Base-by-base conservation (phyloP, 2,797 vertebrate genomes). In the Mallotus villosus region DNA sequence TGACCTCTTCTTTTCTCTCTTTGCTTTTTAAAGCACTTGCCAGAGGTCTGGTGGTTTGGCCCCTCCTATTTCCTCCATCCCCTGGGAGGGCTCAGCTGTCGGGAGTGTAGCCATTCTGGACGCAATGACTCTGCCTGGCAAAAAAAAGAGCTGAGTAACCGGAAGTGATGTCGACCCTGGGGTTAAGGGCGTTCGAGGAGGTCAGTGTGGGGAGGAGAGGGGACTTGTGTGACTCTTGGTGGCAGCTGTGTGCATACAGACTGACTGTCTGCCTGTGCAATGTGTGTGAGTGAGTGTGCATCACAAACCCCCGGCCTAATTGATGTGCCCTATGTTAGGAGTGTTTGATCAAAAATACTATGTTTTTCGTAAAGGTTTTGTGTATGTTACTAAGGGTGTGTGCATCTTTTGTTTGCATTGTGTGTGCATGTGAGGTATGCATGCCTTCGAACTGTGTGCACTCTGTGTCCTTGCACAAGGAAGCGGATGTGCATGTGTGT, bases 81-180 rank as follows among this genome's bases (percentile, higher is more conserved):
- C 53, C 6, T 9, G 29, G n/a, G 49, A 68, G 51, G 53, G 27
- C 55, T 68, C 51, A 68, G 51, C 66, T 68, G 66, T 34, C 11
- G 49, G 49, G 22, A 34, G 2, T 7, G 25, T 22, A 12, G 65
- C 17, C 16, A 53, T 27, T 51, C 65, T 16, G 46, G 46, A 68
- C 27, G 32, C n/a, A 68, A 68, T 57, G 51, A 68, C 17, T 27
- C 49, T 55, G 22, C 8, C 17, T 19, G 9, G 51, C 51, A 68
- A 37, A 67, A 67, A 55, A n/a, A 46, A 2, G 11, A 34, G 66
- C 27, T 68, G 51, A 68, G 25, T 68, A 68, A 68, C 51, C 55
- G 66, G 66, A 68, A 57, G 27, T 58, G 4, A 49, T 46, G 41
- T 49, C n/a, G 27, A 16, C 66, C 51, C 24, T 57, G 25, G 51